Evolutionary conservation across 2,888 invertebrate species (phyloP), one percentile per base, ranked within the genome.

Genomic region (Anodontia alba): DNA sequence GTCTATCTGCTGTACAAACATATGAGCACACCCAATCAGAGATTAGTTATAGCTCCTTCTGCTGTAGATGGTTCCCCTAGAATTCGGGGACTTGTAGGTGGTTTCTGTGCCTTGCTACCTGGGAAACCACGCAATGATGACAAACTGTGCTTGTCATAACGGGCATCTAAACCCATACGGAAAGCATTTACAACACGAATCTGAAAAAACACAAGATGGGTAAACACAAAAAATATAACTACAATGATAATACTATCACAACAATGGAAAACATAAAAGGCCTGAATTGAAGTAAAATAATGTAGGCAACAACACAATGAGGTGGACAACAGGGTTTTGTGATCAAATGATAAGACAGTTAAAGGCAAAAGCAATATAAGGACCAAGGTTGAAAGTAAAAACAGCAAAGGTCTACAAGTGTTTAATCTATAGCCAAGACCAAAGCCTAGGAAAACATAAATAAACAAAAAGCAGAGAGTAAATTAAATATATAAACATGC

Each of bases 111-210:
- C 62, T 20, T 31, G 17, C 62, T 20, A 20, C 62, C 62, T n/a
- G 33, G 62, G 31, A 33, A 33, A 31, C 31, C 33, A 5, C 62
- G 31, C 38, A 38, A 38, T 38, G 38, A 38, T 17, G 33, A 33
- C 62, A 62, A 62, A 62, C 62, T 62, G n/a, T 29, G 23, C 62
- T 62, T 62, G 33, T 62, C 62, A 62, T 33, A 97, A 94, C 98
- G 97, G 95, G 98, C 97, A 96, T 99, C 99, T 96, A 99, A 97
- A 95, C 99, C 99, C 96, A 99, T 98, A 96, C 99, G 99, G 97
- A 99, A 99, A 96, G 99, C 99, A 96, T 99, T 99, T 96, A 99
- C 99, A 96, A 99, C 99, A 96, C 99, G 99, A 96, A 99, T 99
- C 99, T 99, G 97, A 95, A 95, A 88, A 89, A 80, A 74, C 62